Conservation (phyloP, 2,888 invertebrate species). For the Caenorhabditis angaria region DNA sequence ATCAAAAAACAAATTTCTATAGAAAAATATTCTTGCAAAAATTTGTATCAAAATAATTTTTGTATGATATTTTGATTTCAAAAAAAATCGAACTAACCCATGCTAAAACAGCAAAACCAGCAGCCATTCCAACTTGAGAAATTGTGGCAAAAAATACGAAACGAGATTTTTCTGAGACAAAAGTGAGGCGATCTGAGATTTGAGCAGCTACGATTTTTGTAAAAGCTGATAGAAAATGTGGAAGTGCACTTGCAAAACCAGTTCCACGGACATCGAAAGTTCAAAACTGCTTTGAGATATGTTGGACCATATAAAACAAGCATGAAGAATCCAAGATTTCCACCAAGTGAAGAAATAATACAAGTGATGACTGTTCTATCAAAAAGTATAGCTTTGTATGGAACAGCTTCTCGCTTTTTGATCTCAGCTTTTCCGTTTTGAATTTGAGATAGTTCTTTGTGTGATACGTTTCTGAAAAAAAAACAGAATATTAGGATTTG, state of each 20-base stretch:
- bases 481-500: too few species aligned
- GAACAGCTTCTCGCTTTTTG: slow-evolving; percentile 17
- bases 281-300: slow-evolving; percentile 47
- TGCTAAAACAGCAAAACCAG: slow-evolving; percentile 46
- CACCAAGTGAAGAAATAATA: slow-evolving; percentile 35
- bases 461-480: slow-evolving; percentile 12
- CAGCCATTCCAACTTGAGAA: slow-evolving; percentile 52
- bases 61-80: too few species aligned
- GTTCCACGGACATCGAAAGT: slow-evolving; percentile 45
- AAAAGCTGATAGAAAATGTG: slow-evolving; percentile 40
- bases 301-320: slow-evolving; percentile 54
- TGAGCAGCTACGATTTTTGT: slow-evolving; percentile 41
- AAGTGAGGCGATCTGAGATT: slow-evolving; percentile 41
- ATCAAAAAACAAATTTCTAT: neutral
- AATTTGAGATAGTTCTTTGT: slow-evolving; percentile 9
- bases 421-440: slow-evolving; percentile 3
- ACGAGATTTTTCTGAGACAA: slow-evolving; percentile 32
- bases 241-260: slow-evolving; percentile 46
- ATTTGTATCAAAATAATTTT: too few species aligned
- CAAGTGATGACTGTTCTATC: slow-evolving; percentile 13
- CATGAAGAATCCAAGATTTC: slow-evolving; percentile 54
- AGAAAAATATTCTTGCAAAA: too few species aligned
- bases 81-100: too few species aligned
- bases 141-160: slow-evolving; percentile 50
- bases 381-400: slow-evolving; percentile 24